Evolutionary conservation across 2,888 invertebrate species (phyloP), one percentile per base, ranked within the genome.

Genomic region (Neocrepidodera transversa): DNA sequence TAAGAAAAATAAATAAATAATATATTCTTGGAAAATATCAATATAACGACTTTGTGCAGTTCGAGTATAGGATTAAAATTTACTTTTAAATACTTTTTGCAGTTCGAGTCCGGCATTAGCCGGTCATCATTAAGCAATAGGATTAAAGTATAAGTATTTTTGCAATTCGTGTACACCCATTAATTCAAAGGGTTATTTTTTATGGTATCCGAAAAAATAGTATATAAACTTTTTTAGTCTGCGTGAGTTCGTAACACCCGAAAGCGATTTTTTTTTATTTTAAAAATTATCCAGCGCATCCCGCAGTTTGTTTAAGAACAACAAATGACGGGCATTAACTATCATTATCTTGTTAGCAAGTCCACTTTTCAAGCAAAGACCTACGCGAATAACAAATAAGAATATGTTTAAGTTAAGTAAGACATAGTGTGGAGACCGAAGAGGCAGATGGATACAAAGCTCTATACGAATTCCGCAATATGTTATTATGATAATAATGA

Each of bases 311-410:
- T 70, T 71, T 70, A 71, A 69, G 68, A 67, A 48, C 68, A 70
- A 71, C 70, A 71, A 72, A 72, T 71, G 71, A 73, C 62, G 60
- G 70, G 65, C 70, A 71, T 72, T 71, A 68, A 70, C 65, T 66
- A 63, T 69, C 65, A 72, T 71, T 73, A 73, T 66, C 58, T 60
- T 60, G 66, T 71, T 68, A 63, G 58, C 64, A 61, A 60, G 50
- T 23, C 36, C 23, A 14, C 45, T 45, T 45, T 62, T 63, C 55
- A 43, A 65, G 64, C 60, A 57, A 53, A 50, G 61, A 63, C 67
- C 55, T 64, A 61, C 63, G 63, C 61, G 60, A 58, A 40, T 58
- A 43, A 47, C 20, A 42, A 42, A 20, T 42, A 42, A 20, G 18
- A 42, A 26, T 45, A 26, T 26, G 16, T 13, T 45, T 45, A 14